Evolutionary conservation across 2,888 invertebrate species (phyloP).

Genomic region (Leptopterna dolabrata): DNA sequence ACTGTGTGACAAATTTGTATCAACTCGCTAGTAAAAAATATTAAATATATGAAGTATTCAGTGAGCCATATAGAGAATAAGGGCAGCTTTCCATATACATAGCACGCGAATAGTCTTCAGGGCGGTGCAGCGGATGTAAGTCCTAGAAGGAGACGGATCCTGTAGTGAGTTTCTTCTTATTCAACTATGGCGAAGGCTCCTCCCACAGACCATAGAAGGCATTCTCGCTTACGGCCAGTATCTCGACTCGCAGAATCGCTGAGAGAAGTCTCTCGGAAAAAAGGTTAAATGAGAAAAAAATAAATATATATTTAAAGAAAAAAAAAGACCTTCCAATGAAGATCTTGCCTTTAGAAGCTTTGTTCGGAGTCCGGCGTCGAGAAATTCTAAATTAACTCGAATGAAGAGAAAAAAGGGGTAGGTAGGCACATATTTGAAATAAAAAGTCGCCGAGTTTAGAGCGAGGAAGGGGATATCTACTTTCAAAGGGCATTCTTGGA

Average conservation of each 20-base stretch:
- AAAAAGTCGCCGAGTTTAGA: not conserved
- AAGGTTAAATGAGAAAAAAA: not conserved
- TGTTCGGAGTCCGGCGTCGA: not conserved
- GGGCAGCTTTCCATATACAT: too few relatives aligned
- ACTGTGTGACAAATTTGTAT: too few relatives aligned
- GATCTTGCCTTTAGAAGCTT: not conserved
- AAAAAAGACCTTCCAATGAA: not conserved
- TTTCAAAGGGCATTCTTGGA: not conserved
- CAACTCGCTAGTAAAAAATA: too few relatives aligned
- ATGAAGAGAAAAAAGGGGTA: not conserved
- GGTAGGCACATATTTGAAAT: not conserved
- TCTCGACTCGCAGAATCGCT: not conserved
- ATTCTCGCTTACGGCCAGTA: not conserved
- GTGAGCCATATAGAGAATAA: too few relatives aligned
- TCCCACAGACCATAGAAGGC: not conserved
- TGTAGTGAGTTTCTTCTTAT: not conserved
- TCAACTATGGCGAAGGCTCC: slow-evolving; percentile 1
- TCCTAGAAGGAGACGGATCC: not conserved
- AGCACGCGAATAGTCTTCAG: not conserved
- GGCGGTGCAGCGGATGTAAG: not conserved
- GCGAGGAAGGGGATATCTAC: not conserved
- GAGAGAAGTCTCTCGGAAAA: not conserved
- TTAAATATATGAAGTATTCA: too few relatives aligned
- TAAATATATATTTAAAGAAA: not conserved
- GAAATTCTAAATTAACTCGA: slow-evolving; percentile 1